Base-by-base conservation (phyloP, 2,888 invertebrate genomes). In the Diaphora mendica region DNA sequence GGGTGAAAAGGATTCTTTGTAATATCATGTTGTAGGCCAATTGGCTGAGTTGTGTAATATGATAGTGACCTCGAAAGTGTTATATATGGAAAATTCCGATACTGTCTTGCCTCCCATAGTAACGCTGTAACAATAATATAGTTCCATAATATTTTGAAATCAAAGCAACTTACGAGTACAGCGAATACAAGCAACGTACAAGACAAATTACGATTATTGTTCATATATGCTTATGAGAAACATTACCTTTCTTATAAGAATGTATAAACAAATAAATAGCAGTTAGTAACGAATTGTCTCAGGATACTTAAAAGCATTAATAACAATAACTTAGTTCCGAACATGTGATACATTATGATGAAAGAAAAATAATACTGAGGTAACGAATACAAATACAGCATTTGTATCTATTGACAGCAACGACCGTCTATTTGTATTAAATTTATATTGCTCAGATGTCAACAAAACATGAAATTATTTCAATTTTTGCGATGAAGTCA, bases 31-130 rank as follows among this genome's bases (percentile, higher is more conserved):
- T 93, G 91, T 62, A 91, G 82, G 74, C 91, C 87, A 59, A 92
- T 80, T 42, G 93, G 93, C 79, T 91, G 91, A 48, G 91, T 91
- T 80, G 93, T 93, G 87, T 95, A 95, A 88, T 94, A 95, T 64
- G 94, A 94, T 79, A 95, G 83, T 89, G 95, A 93, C 91, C 94
- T 94, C 93, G 95, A 93, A 59, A 93, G 88, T 72, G 93, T 92
- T 82, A 95, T 90, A 86, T 92, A 93, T 88, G 94, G 93, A 89
- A 93, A 91, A 88, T 93, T 93, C 89, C 93, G 93, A 86, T 90
- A 92, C 76, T 91, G 92, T 82, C 88, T 91, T 82, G 88, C 90
- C 85, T 95, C 95, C 93, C 93, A 93, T 85, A 92, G 78, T 85
- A 93, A 79, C 76, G 90, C 95, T 95, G 88, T 73, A 94, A 83